Evolutionary conservation across 2,113 vertebrate genomes (phyloP).

Genomic region (Hyperopisus bebe): DNA sequence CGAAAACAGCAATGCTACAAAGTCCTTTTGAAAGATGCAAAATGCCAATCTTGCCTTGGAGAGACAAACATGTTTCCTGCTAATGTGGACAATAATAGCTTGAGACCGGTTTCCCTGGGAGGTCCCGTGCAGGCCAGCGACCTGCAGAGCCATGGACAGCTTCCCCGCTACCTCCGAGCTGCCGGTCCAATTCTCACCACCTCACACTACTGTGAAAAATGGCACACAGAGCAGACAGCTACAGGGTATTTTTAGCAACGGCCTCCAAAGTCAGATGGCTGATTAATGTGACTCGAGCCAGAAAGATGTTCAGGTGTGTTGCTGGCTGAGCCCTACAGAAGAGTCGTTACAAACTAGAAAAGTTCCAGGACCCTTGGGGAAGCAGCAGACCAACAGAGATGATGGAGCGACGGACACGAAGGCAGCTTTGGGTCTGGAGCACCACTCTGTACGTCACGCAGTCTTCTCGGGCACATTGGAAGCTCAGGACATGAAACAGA

Average conservation of each 20-base stretch:
- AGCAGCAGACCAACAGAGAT: not conserved
- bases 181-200: not conserved
- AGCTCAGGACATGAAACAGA: not conserved
- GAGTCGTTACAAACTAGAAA: not conserved
- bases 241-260: not conserved
- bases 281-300: not conserved
- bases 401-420: not conserved
- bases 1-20: not conserved
- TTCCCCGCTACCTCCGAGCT: not conserved
- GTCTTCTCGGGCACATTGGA: not conserved
- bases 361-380: not conserved
- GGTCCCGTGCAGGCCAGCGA: not conserved
- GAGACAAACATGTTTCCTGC: not conserved
- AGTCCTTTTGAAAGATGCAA: not conserved
- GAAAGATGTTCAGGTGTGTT: not conserved
- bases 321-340: not conserved
- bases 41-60: not conserved
- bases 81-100: not conserved
- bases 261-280: not conserved
- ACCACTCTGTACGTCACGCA: not conserved
- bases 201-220: not conserved
- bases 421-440: not conserved
- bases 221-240: not conserved
- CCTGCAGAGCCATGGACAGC: not conserved
- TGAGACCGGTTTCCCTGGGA: not conserved